Evolutionary conservation across 2,888 invertebrate species (phyloP).

Genomic region (Hydrotaea cyrtoneurina): DNA sequence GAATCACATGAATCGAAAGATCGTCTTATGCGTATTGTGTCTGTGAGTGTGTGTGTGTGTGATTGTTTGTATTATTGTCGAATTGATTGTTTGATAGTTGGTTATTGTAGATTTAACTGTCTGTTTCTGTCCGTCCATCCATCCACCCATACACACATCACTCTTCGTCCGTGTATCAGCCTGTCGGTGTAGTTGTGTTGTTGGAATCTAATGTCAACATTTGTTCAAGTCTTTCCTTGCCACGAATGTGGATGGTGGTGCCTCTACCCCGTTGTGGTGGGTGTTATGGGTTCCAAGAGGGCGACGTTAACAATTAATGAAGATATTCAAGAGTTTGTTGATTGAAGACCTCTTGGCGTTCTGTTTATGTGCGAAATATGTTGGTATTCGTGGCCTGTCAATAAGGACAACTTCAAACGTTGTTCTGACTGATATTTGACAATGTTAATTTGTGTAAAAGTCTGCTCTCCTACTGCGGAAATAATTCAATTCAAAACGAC

Average conservation of each 20-base stretch:
- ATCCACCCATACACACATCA: neutral
- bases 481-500: no score
- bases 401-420: neutral
- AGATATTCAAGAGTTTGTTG: neutral
- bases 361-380: no score
- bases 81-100: conserved; percentile 27
- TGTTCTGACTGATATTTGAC: no score
- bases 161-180: neutral
- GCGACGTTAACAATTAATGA: neutral
- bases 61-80: neutral
- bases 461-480: no score
- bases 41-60: neutral
- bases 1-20: conserved; percentile 18
- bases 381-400: neutral
- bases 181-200: conserved; percentile 5
- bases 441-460: no score
- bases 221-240: conserved; percentile 30
- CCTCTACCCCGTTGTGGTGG: neutral
- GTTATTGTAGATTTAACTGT: conserved; percentile 32
- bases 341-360: neutral
- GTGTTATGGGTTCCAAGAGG: neutral
- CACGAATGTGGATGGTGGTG: neutral
- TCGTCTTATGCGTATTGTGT: neutral
- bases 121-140: conserved; percentile 9
- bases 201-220: conserved; percentile 47